Percentiles rank a stretch among this genome's conserved stretches.
Conservation (phyloP, 2,888 invertebrate genomes). For the Phytoseiulus persimilis region DNA sequence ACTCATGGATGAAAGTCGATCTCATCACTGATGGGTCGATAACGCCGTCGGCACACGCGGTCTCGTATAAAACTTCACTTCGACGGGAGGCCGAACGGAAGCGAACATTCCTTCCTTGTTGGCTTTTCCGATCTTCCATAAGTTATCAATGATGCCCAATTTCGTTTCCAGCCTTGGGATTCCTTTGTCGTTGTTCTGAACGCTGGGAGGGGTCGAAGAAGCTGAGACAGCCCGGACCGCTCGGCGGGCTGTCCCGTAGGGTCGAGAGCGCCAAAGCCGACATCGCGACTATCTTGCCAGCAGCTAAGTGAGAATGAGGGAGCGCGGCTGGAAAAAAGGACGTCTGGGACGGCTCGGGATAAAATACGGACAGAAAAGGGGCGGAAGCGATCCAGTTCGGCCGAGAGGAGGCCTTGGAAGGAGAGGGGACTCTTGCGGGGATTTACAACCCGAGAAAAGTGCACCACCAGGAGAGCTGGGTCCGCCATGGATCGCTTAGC, state of each 20-base stretch:
- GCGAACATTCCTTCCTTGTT: not conserved
- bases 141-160: not conserved
- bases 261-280: not conserved
- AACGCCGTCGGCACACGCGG: not conserved
- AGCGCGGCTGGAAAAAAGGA: not conserved
- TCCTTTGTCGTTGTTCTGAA: not conserved
- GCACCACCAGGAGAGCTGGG: not conserved
- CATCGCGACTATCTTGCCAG: not conserved
- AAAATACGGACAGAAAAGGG: not conserved
- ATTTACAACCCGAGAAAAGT: not conserved
- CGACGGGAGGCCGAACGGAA: not conserved
- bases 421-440: not conserved
- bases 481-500: not conserved
- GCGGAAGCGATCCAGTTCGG: not conserved
- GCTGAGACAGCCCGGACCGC: too few relatives aligned
- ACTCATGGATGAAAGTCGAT: not conserved
- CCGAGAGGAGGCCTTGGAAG: not conserved
- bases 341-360: not conserved
- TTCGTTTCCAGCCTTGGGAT: not conserved
- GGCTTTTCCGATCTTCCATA: conserved; percentile 5
- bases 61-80: not conserved
- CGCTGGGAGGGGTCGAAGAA: not conserved
- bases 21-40: not conserved
- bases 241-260: not conserved
- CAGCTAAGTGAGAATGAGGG: not conserved